Base-by-base conservation (phyloP, 2,888 invertebrate genomes). In the Doris montereyensis region DNA sequence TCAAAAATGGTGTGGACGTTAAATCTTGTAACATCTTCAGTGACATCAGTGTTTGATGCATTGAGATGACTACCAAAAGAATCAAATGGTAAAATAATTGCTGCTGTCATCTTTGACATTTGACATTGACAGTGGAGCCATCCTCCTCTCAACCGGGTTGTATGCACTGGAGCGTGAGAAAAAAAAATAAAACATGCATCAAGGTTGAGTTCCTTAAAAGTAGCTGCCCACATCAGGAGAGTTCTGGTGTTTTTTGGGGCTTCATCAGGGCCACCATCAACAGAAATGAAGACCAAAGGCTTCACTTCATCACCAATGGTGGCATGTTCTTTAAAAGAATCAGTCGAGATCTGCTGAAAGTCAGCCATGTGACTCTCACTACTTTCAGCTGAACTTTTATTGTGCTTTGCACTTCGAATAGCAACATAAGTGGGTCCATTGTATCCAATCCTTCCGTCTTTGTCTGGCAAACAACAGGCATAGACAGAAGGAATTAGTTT, bases 121-220 rank as follows among this genome's bases (percentile, higher is more conserved):
- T n/a, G n/a, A n/a, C n/a, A n/a, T n/a, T n/a, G n/a, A 35, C 17
- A 71, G 71, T 10, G 71, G 41, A n/a, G 71, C 71, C 71, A 71
- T 71, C 41, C 71, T 71, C 41, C 71, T 71, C 24, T 71, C 71
- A 5, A 71, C 71, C 30, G 71, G 71, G 24, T 71, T 71, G 71
- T 35, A 71, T 34, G 71, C 41, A 35, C 71, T 71, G 17, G 34
- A 35, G 35, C 71, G 35, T 32, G 67, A 13, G 17, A 30, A 28
- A 30, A 26, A 28, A 71, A 71, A 35, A 71, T 71, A 71, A 71
- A 71, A 71, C 71, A 71, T 35, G 71, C 71, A 71, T 71, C 71
- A 34, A 71, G 35, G 41, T 71, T 71, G 10, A 35, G 34, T 71
- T 71, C n/a, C 35, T 71, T 32, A 30, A 71, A 71, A 24, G 34